Evolutionary conservation across 2,113 vertebrate species (phyloP).

Genomic region (Spermophilus dauricus): DNA sequence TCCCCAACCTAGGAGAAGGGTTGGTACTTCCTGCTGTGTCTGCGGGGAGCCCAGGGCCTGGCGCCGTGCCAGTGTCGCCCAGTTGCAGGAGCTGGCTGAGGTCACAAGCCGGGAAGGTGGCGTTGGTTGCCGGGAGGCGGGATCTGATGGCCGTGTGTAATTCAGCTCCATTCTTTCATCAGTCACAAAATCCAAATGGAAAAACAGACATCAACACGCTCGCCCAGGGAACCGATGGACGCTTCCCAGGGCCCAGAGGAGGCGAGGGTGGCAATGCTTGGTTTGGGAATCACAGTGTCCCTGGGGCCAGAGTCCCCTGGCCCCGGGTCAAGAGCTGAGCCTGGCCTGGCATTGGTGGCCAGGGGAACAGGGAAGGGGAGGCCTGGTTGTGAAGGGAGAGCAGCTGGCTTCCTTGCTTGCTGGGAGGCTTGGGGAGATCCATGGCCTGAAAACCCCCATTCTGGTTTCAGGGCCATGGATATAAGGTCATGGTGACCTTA

Average conservation of each 20-base stretch:
- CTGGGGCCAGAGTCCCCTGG: not conserved
- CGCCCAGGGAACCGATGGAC: conserved; percentile 54
- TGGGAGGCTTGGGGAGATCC: not conserved
- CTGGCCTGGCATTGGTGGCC: not conserved
- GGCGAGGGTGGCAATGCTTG: rapidly evolving
- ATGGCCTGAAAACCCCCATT: conserved; percentile 31
- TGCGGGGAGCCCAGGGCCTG: not conserved
- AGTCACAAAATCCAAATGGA: conserved; percentile 69
- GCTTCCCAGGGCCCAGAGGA: not conserved
- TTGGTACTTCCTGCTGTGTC: not conserved
- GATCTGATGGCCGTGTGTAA: not conserved
- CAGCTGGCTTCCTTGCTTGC: not conserved
- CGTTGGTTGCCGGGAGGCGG: not conserved
- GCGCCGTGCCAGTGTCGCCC: not conserved
- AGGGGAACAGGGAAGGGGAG: not conserved
- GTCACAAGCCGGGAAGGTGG: rapidly evolving
- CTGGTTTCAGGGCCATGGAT: not conserved
- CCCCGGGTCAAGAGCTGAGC: not conserved
- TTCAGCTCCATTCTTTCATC: conserved; percentile 74
- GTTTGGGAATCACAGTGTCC: not conserved
- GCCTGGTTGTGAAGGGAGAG: not conserved
- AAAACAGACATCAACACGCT: conserved; percentile 67
- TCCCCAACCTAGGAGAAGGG: not conserved
- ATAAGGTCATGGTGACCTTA: rapidly evolving
- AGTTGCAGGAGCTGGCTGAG: not conserved